Base-by-base conservation (phyloP, 2,888 invertebrate species). In the Capitulum mitella region DNA sequence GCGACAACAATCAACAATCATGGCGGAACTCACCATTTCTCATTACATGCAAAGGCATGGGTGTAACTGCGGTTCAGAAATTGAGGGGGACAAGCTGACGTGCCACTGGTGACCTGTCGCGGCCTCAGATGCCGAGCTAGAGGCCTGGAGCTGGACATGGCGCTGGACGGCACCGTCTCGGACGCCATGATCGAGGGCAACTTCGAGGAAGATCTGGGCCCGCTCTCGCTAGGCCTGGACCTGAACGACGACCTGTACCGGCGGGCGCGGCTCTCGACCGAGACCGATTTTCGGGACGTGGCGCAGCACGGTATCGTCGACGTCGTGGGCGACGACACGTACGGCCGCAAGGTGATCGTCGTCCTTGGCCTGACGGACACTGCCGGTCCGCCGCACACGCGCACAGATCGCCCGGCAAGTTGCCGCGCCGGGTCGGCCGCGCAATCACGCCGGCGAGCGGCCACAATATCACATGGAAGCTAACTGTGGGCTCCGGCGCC, bases 321-420 rank as follows among this genome's bases (percentile, higher is more conserved):
- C 86, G 91, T 93, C n/a, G 91, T 92, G 80, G 93, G 92, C 29
- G 93, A 92, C 86, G 93, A 93, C 85, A 88, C 90, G 75, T 90
- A 92, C 83, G 98, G 98, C 34, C 90, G 98, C 82, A 95, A 98
- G 85, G 93, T 99, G 83, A 96, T 99, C 84, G 94, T 97, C 74
- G 93, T 99, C 79, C n/a, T n/a, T n/a, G n/a, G n/a, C n/a, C n/a
- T n/a, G n/a, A n/a, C 43, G 12, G 12, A 43, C 43, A 43, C 26
- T 51, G 19, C 51, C 48, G 48, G 14, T 48, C 16, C 3, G 2
- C 2, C 26, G 26, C 51, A 26, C 51, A 51, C 51, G 26, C 92
- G 93, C 0, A 88, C 84, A 87, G 90, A 87, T 12, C 51, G 19
- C 3, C 51, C 3, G 16, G 16, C 51, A 51, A 19, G 16, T 22